Evolutionary conservation across 2,888 invertebrate species (phyloP), one percentile per base, ranked within the genome.

Genomic region (Caenorhabditis doughertyi): DNA sequence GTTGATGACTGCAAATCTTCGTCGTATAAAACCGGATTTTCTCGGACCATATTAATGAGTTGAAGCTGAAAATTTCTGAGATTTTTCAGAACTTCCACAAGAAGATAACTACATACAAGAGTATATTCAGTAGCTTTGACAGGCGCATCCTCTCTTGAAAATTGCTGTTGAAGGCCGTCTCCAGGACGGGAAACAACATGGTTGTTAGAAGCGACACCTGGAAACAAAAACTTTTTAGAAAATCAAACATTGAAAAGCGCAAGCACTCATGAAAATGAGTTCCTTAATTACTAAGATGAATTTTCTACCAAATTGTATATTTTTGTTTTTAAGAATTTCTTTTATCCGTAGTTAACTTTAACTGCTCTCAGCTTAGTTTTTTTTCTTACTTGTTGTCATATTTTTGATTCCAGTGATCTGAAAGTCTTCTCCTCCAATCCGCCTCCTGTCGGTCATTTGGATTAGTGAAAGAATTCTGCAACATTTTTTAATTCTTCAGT

Each of bases 21-120:
- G 27, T 81, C 81, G 25, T 70, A 81, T 0, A 81, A 39, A 4
- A 73, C 47, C 1, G 74, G 70, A 2, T 60, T 62, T 5, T 81
- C 74, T 42, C 74, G 60, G 3, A 81, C 70, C 68, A 64, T 62
- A 4, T 44, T 58, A 9, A 68, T 42, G 7, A 81, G 74, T 64
- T 72, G 73, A 2, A 74, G 47, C 81, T 72, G 49, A 13, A 67
- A 65, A 23, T 53, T 39, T 7, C 25, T 1, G n/a, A 21, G 4
- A n/a, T 21, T 39, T 0, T 35, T 8, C 32, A 23, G 18, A 29
- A 13, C 2, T 29, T 32, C 2, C 21, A 44, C 11, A 11, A n/a
- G 3, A 11, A n/a, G 3, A 49, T 58, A 2, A 11, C 11, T 7
- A 1, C 67, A 51, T 42, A 76, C 76, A 18, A 68, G 18, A 2